Percentiles rank a stretch among this genome's conserved stretches.
phyloP scores from a whole-genome alignment of 2,113 vertebrate species.

The Clarias magur region DNA sequence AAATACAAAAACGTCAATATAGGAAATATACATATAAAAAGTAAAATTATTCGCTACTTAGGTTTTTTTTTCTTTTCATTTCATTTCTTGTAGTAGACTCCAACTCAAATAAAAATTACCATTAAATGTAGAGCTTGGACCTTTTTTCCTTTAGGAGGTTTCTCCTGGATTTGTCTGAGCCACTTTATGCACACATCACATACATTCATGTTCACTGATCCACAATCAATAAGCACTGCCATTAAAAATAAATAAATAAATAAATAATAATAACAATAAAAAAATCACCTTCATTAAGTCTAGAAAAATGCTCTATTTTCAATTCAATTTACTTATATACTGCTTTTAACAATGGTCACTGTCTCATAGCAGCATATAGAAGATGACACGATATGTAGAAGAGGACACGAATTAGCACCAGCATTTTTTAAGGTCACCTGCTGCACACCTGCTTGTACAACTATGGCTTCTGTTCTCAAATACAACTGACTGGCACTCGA shows the following conservation, averaged over 20 bases:
- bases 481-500: conserved; percentile 41
- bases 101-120: background rate
- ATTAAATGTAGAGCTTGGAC: conserved; percentile 9
- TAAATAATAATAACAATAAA: background rate
- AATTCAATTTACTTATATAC: too few relatives aligned
- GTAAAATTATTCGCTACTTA: conserved; percentile 4
- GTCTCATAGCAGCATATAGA: too few relatives aligned
- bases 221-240: conserved; percentile 23
- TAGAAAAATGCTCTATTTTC: conserved; percentile 24
- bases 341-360: too few relatives aligned
- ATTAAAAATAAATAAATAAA: background rate
- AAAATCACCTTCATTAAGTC: background rate
- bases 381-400: conserved; percentile 19
- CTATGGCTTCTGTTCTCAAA: conserved; percentile 54
- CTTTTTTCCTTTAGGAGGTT: background rate
- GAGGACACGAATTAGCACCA: conserved; percentile 52
- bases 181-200: conserved; percentile 10
- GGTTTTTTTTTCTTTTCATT: background rate
- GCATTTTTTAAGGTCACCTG: conserved; percentile 38
- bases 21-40: conserved; percentile 28
- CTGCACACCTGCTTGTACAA: conserved; percentile 26
- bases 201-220: conserved; percentile 18
- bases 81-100: conserved; percentile 4
- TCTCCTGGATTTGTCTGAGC: conserved; percentile 26
- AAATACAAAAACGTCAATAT: conserved; percentile 5